Evolutionary conservation across 2,888 invertebrate species (phyloP), one percentile per base, ranked within the genome.

Genomic region (Clitarchus hookeri): DNA sequence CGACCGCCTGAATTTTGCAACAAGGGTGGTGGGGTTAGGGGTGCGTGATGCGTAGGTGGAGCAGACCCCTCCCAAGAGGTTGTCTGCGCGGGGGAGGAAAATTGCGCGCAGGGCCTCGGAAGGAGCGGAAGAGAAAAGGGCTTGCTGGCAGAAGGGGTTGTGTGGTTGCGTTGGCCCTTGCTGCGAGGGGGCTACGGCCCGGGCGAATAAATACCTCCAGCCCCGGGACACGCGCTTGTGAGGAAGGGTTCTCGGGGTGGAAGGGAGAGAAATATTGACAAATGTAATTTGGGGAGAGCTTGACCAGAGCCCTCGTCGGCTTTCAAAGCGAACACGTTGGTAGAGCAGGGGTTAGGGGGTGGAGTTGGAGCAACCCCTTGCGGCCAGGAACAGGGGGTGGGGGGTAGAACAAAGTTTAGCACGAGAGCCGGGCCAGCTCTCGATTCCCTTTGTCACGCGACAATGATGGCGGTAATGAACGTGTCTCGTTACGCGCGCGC

Each of bases 1-100:
- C 65, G 65, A 65, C 65, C 65, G 65, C 65, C 65, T 65, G 65
- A 65, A 65, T 65, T 65, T 65, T 65, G 65, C 65, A 65, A 65
- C 65, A 65, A 23, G 65, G 65, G n/a, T 0, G 65, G 65, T 0
- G 65, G 65, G 48, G 65, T 53, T 8, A 19, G 3, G 53, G 53
- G 2, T 53, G 53, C 2, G 19, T 2, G 53, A 8, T 8, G 53
- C 12, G 53, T 19, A 19, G 53, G 53, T 12, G 65, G 65, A 2
- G 65, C 3, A 8, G 65, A 1, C 23, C 19, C 65, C n/a, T 65
- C 65, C 65, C 65, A 19, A 65, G 65, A 65, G 65, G 65, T 65
- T n/a, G 65, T 19, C 65, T 1, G 48, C 16, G 16, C 65, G 65
- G 23, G 23, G n/a, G 23, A 19, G 53, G 53, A 65, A 65, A 65